Base-by-base conservation (phyloP, 2,113 vertebrate genomes). In the Coptodon bakossiorum region DNA sequence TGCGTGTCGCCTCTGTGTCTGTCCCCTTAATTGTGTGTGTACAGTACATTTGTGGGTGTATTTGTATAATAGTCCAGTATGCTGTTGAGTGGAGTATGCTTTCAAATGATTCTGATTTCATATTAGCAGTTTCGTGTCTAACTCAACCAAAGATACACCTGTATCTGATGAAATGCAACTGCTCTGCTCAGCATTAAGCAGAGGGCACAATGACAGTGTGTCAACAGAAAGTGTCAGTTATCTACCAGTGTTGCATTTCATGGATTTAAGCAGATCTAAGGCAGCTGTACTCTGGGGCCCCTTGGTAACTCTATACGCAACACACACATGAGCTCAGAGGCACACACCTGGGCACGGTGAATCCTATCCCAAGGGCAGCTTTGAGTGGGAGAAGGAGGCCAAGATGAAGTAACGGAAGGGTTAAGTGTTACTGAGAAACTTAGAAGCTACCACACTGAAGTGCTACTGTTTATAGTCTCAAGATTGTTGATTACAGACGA, bases 331-430 rank as follows among this genome's bases (percentile, higher is more conserved):
- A 80, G 71, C 87, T 43, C 50, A 57, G n/a, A 59, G 31, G 17
- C 34, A 88, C 89, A 89, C 89, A 95, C 93, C 94, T 94, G 91
- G 93, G 83, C 90, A 90, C 9, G 71, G 82, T 88, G 91, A 89
- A 84, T 90, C 86, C 85, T 82, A 81, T 40, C 91, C 86, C 84
- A 87, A 90, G 87, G 93, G 89, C 85, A 91, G 79, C 78, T 89
- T 29, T 63, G 48, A 86, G 66, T 52, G 81, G 71, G 87, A 83
- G 50, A 40, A 68, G 61, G 79, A 89, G 79, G 82, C 57, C 34
- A 66, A 83, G 88, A 81, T 53, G 78, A 91, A 83, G 45, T 7
- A 14, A 73, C 56, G 19, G 76, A 89, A 63, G 63, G 71, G 83
- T 12, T 34, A 76, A 78, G 84, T 52, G 66, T 82, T 87, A 17